Conservation (phyloP, 2,113 vertebrate genomes). For the Pagrus major region DNA sequence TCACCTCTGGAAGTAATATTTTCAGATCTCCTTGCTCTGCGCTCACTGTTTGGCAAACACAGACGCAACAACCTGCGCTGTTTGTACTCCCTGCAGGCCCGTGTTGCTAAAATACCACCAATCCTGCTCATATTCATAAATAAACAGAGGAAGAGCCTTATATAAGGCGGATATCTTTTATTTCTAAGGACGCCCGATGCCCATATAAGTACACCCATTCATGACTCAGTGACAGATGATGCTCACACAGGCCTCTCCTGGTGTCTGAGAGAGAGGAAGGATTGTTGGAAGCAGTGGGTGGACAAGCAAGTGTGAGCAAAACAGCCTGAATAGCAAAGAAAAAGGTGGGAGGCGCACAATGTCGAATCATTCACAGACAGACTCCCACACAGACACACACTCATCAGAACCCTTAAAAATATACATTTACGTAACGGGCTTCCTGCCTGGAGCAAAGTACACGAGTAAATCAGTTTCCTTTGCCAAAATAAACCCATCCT, state of each 20-base stretch:
- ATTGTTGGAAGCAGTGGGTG: conserved; percentile 72
- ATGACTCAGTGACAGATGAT: conserved; percentile 67
- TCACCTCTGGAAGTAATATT: too few species aligned
- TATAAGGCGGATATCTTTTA: conserved; percentile 48
- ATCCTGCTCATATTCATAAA: conserved; percentile 9
- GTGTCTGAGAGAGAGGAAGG: conserved; percentile 63
- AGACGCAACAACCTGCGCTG: neutral
- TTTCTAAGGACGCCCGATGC: conserved; percentile 19
- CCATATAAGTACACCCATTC: conserved; percentile 63
- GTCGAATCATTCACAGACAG: conserved; percentile 51
- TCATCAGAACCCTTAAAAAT: conserved; percentile 33
- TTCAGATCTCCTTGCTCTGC: neutral
- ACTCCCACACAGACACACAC: conserved; percentile 58
- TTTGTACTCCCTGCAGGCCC: neutral
- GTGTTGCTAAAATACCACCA: conserved; percentile 21
- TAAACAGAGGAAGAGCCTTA: conserved; percentile 32
- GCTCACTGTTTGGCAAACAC: neutral
- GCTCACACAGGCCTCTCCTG: conserved; percentile 33
- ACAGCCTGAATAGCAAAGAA: conserved; percentile 65
- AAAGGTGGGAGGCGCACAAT: conserved; percentile 68
- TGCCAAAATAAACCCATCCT: conserved; percentile 46
- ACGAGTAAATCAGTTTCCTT: conserved; percentile 29
- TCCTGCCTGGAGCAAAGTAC: conserved; percentile 36
- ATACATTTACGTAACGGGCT: conserved; percentile 34
- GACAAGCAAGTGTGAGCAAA: conserved; percentile 61